Base-by-base conservation (phyloP, 2,113 vertebrate genomes). In the Plotosus lineatus region DNA sequence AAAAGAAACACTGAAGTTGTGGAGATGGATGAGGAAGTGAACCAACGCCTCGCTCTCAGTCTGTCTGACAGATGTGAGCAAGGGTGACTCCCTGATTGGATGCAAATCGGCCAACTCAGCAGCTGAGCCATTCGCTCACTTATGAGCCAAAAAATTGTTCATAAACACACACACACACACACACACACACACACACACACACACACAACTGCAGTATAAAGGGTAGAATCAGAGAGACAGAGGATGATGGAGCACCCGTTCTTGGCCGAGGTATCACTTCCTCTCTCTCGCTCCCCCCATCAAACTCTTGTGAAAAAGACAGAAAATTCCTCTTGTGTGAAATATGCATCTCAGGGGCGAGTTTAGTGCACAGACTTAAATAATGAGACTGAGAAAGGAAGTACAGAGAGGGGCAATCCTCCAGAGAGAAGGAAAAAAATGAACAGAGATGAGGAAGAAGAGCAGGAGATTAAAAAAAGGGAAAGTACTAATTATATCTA, bases 251-350 rank as follows among this genome's bases (percentile, higher is more conserved):
- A 60, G 63, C 60, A 73, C n/a, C 40, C 65, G 50, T 9, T 60
- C 69, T 80, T 81, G 75, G 71, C 74, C 51, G 46, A 79, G 42
- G 75, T 58, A 7, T 80, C 53, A 82, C 53, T 23, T 10, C 26
- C 36, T 48, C 68, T 75, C 28, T 81, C 58, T 36, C 17, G 10
- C 38, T 75, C 14, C n/a, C 76, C 58, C 50, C 28, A 40, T 82
- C 53, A 51, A 65, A 63, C 79, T 77, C 61, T 79, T 75, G 40
- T 74, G 51, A 89, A 80, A 73, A 85, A 72, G 65, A 85, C 86
- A 85, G 87, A 84, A 88, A 86, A 88, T 88, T 83, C 86, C 76
- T 81, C 79, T 71, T 60, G 40, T 82, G 75, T 83, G 58, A 86
- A 85, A 87, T 85, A 85, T 84, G 80, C 56, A 79, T 87, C 85